phyloP scores from a whole-genome alignment of 2,113 vertebrate genomes.

The Leuciscus idus region DNA sequence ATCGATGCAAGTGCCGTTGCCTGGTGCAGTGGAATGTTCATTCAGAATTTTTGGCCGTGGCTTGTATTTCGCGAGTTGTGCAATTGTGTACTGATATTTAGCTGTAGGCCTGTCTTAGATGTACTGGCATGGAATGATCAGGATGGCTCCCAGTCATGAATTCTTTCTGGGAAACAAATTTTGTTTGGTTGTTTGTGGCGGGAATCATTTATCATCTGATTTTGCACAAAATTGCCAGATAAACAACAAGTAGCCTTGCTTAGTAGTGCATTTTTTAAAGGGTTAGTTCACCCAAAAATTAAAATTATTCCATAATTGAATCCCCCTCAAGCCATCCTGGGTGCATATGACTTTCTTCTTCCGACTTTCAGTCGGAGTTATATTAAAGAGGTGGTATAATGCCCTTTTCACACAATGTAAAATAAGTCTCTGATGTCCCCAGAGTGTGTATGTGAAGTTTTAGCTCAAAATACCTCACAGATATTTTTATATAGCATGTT shows the following conservation, averaged over 20 bases:
- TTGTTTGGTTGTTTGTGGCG: background rate
- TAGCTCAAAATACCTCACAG: no score
- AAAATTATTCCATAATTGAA: no score
- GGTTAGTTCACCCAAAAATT: no score
- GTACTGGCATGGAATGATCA: constrained; percentile 39
- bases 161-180: constrained; percentile 30
- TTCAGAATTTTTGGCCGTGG: constrained; percentile 46
- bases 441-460: no score
- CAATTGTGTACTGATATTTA: constrained; percentile 49
- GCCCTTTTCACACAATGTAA: no score
- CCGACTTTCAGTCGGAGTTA: no score
- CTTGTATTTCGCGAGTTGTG: constrained; percentile 24
- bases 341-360: no score
- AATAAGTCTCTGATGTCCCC: no score
- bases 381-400: no score
- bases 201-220: background rate
- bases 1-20: constrained; percentile 41
- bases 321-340: no score
- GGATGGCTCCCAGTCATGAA: constrained; percentile 5
- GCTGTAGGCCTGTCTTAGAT: constrained; percentile 32
- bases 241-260: background rate
- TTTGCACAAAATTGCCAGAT: background rate
- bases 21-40: constrained; percentile 53
- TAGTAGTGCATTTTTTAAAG: background rate
- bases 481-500: no score